Evolutionary conservation across 2,888 invertebrate genomes (phyloP).

Genomic region (Temnothorax unifasciatus): DNA sequence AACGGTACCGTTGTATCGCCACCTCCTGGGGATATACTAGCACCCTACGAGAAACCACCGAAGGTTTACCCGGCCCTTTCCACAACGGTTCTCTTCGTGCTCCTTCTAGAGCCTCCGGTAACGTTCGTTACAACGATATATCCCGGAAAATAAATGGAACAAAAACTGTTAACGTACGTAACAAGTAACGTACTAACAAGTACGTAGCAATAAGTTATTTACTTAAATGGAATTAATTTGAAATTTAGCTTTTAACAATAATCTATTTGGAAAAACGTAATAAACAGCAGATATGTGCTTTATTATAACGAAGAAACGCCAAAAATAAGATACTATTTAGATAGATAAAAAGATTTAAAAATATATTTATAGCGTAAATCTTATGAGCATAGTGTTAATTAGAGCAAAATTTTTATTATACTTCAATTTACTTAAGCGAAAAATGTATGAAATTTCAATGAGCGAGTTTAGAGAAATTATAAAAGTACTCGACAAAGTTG

Average conservation of each 20-base stretch:
- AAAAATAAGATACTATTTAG: background rate
- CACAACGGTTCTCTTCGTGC: conserved; percentile 63
- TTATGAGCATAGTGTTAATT: background rate
- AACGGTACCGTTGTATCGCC: conserved; percentile 73
- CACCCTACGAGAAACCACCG: conserved; percentile 66
- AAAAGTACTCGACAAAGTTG: conserved; percentile 53
- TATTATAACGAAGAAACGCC: background rate
- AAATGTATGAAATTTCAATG: background rate
- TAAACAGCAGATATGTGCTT: background rate
- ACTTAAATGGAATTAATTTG: background rate
- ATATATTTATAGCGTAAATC: background rate
- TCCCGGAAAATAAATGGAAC: background rate
- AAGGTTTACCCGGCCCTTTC: conserved; percentile 73
- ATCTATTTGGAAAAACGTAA: background rate
- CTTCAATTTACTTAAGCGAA: background rate
- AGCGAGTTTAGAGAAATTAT: conserved; percentile 43
- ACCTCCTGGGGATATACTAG: conserved; percentile 68
- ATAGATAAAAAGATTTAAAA: background rate
- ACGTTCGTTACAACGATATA: background rate
- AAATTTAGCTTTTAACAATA: background rate
- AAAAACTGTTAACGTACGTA: background rate
- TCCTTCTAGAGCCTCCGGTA: conserved; percentile 60
- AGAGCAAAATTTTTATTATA: background rate
- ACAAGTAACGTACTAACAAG: background rate
- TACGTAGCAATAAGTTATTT: background rate